A percentile compares a stretch with the other conserved stretches of the same genome.
phyloP scores from a whole-genome alignment of 2,888 invertebrate species.

The Ecliptopera silaceata region DNA sequence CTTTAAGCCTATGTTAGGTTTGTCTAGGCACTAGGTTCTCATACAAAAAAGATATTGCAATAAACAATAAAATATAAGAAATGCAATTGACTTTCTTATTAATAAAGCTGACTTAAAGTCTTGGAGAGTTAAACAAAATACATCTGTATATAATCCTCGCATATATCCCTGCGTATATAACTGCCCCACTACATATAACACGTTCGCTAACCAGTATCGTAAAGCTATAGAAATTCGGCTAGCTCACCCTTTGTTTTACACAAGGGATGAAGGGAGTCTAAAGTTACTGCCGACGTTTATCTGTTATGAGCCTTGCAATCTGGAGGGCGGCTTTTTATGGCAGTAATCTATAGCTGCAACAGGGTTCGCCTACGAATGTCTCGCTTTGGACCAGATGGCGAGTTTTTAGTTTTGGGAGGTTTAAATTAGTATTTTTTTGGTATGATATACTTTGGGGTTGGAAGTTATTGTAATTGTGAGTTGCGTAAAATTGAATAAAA shows the following conservation, averaged over 20 bases:
- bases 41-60: too few relatives aligned
- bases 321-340: slow-evolving; percentile 52
- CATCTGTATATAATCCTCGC: not conserved
- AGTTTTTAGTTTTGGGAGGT: slow-evolving; percentile 17
- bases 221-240: slow-evolving; percentile 29
- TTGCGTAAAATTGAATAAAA: too few relatives aligned
- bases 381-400: slow-evolving; percentile 18
- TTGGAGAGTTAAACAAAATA: too few relatives aligned
- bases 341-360: slow-evolving; percentile 58
- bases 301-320: slow-evolving; percentile 74
- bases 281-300: slow-evolving; percentile 70
- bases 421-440: slow-evolving; percentile 10
- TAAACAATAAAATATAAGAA: too few relatives aligned
- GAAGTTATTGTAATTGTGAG: not conserved
- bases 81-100: too few relatives aligned
- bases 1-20: too few relatives aligned
- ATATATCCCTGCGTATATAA: not conserved
- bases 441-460: too few relatives aligned
- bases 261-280: slow-evolving; percentile 56
- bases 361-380: slow-evolving; percentile 37
- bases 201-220: slow-evolving; percentile 21
- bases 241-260: slow-evolving; percentile 46
- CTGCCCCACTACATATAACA: not conserved
- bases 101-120: too few relatives aligned
- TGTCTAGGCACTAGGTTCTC: too few relatives aligned